phyloP scores from a whole-genome alignment of 30 jellyfish, hydroid and myxozoan species.

The Pelagia noctiluca region DNA sequence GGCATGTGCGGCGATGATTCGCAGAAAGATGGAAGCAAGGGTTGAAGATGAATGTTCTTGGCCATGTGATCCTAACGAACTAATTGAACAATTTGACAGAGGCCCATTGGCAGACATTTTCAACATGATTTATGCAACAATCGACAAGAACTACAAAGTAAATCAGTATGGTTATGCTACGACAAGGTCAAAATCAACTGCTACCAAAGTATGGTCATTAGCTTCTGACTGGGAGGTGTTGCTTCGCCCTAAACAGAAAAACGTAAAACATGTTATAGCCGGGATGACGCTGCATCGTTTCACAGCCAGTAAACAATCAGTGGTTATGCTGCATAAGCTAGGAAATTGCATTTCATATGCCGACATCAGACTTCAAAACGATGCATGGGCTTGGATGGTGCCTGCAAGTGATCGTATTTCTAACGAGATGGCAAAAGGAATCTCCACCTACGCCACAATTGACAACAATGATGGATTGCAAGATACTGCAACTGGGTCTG shows the following conservation, averaged over 20 bases:
- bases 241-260: slow-evolving; percentile 15
- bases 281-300: slow-evolving; percentile 40
- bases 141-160: slow-evolving; percentile 17
- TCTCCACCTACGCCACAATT: slow-evolving; percentile 49
- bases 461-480: slow-evolving; percentile 55
- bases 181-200: slow-evolving; percentile 8
- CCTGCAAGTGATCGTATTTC: slow-evolving; percentile 29
- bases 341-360: slow-evolving; percentile 54
- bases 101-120: slow-evolving; percentile 47
- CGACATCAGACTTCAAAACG: slow-evolving; percentile 41
- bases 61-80: slow-evolving; percentile 37
- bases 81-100: slow-evolving; percentile 8
- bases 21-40: background rate
- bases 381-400: slow-evolving; percentile 67
- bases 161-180: slow-evolving; percentile 24
- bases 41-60: background rate
- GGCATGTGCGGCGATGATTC: slow-evolving; percentile 29
- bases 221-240: slow-evolving; percentile 61
- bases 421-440: slow-evolving; percentile 32
- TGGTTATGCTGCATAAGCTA: slow-evolving; percentile 34
- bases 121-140: slow-evolving; percentile 41
- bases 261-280: slow-evolving; percentile 34
- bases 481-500: slow-evolving; percentile 36
- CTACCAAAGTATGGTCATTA: slow-evolving; percentile 46
- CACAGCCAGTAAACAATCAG: slow-evolving; percentile 37